Conservation (phyloP, 2,888 invertebrate species). For the Schizotus pectinicornis region DNA sequence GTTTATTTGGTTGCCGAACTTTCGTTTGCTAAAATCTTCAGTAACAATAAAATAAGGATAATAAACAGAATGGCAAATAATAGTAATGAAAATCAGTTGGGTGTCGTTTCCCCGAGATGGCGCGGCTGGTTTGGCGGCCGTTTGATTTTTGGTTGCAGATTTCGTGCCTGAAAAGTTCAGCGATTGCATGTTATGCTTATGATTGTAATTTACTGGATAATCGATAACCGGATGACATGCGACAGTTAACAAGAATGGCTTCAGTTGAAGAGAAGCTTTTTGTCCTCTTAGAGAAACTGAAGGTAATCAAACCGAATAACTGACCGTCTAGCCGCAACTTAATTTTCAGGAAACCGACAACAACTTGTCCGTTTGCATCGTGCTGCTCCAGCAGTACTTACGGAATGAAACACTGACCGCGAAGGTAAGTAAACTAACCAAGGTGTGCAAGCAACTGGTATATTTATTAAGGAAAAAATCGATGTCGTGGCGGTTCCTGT, state of each 20-base stretch:
- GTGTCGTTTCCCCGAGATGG: too few relatives aligned
- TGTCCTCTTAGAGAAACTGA: constrained; percentile 47
- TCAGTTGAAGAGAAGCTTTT: constrained; percentile 47
- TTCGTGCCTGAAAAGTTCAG: constrained; percentile 37
- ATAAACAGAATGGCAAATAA: too few relatives aligned
- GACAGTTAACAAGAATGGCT: constrained; percentile 48
- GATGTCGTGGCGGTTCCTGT: not conserved
- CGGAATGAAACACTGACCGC: constrained; percentile 40
- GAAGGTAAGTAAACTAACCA: constrained; percentile 26
- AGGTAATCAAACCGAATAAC: constrained; percentile 35
- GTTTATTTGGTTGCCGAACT: too few relatives aligned
- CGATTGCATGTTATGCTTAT: constrained; percentile 47
- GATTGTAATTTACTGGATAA: constrained; percentile 49
- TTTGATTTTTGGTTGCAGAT: constrained; percentile 15
- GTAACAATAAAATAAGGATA: not conserved
- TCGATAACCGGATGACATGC: constrained; percentile 50
- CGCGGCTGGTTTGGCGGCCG: too few relatives aligned
- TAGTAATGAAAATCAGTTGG: too few relatives aligned
- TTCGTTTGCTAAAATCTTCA: too few relatives aligned
- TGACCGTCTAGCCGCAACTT: constrained; percentile 9
- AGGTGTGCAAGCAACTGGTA: not conserved
- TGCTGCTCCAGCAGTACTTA: constrained; percentile 47
- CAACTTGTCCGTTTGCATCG: constrained; percentile 46
- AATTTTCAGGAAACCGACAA: constrained; percentile 47
- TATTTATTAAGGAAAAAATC: not conserved